Percentiles rank a stretch among this genome's conserved stretches.
phyloP scores from a whole-genome alignment of 2,888 invertebrate species.

The Diarsia brunnea region DNA sequence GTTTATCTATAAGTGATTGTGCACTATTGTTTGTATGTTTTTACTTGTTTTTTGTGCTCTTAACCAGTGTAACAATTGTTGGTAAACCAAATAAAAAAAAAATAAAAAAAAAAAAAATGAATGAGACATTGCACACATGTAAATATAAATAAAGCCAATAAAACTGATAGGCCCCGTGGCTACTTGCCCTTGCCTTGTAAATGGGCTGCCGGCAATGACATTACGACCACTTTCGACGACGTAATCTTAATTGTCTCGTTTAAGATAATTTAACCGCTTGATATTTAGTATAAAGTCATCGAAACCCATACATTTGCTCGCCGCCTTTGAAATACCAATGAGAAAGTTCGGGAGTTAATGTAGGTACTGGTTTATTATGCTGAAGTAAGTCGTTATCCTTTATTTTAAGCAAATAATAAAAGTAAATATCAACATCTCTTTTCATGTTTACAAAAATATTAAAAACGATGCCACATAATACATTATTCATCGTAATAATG shows the following conservation, averaged over 20 bases:
- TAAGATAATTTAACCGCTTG: constrained; percentile 79
- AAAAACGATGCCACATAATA: constrained; percentile 43
- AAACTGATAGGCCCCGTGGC: constrained; percentile 63
- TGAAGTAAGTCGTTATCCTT: constrained; percentile 38
- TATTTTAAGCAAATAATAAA: constrained; percentile 28
- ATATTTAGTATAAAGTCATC: constrained; percentile 75
- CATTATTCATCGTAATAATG: constrained; percentile 60
- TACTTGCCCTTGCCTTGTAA: constrained; percentile 74
- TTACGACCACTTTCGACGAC: constrained; percentile 78
- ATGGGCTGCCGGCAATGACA: constrained; percentile 76
- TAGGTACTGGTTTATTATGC: not conserved
- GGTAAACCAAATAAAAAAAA: too few relatives aligned
- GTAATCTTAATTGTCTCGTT: constrained; percentile 82
- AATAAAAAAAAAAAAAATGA: too few relatives aligned
- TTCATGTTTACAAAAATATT: constrained; percentile 32
- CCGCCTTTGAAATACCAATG: constrained; percentile 59
- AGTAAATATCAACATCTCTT: constrained; percentile 14
- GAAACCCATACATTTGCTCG: constrained; percentile 70
- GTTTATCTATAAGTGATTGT: too few relatives aligned
- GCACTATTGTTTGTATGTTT: too few relatives aligned
- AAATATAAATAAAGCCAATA: constrained; percentile 69
- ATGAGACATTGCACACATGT: constrained; percentile 64
- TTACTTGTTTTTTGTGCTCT: too few relatives aligned
- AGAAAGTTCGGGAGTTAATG: constrained; percentile 38
- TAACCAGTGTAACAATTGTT: too few relatives aligned